phyloP scores from a whole-genome alignment of 1,140 invertebrate genomes.

The Cryptotermes secundus region DNA sequence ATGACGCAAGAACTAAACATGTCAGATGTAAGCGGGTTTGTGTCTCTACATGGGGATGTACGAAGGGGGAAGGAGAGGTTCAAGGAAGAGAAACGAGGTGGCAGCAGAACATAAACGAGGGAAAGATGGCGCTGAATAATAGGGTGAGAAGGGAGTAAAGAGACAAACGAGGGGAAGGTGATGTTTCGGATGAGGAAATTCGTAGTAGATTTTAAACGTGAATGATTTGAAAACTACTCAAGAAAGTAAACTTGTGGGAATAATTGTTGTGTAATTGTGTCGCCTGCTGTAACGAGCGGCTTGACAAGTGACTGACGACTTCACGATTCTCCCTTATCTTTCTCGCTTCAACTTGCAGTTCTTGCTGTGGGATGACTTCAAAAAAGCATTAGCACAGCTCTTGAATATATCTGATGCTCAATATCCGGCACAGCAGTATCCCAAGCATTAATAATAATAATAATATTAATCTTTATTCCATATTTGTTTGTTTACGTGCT shows the following conservation, averaged over 20 bases:
- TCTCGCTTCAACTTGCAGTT: not conserved
- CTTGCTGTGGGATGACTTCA: not conserved
- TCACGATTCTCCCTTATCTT: not conserved
- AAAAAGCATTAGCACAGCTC: not conserved
- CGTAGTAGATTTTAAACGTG: not conserved
- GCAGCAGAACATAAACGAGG: not conserved
- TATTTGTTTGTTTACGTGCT: too few species aligned
- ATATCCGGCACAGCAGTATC: too few species aligned
- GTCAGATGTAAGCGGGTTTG: not conserved
- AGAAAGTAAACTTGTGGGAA: conserved; percentile 16
- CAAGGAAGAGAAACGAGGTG: not conserved
- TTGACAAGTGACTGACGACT: not conserved
- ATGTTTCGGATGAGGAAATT: not conserved
- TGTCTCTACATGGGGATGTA: not conserved
- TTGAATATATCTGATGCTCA: not conserved
- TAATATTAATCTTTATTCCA: too few species aligned
- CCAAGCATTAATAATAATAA: too few species aligned
- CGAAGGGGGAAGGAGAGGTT: not conserved
- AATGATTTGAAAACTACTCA: conserved; percentile 8
- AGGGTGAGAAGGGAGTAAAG: too few species aligned
- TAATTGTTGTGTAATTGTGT: conserved; percentile 18
- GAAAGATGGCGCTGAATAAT: not conserved
- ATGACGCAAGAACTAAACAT: not conserved
- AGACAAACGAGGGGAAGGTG: too few species aligned
- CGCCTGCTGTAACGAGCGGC: not conserved